Evolutionary conservation across 2,113 vertebrate genomes (phyloP).

Genomic region (Andinoacara biseriatus): DNA sequence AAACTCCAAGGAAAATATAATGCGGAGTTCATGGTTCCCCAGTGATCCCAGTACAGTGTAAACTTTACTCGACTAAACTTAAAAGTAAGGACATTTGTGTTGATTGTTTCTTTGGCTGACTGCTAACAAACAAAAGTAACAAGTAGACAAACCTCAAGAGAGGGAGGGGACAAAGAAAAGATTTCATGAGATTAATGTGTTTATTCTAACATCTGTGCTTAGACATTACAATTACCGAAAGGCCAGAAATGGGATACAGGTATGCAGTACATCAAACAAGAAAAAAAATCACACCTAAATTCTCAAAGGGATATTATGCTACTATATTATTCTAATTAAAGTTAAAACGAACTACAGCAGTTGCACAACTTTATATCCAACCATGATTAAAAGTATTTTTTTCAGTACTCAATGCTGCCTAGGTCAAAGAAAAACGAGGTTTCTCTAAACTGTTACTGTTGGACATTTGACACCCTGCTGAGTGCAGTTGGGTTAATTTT

Average conservation of each 20-base stretch:
- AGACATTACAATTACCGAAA: not conserved
- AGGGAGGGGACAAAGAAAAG: not conserved
- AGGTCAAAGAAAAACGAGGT: not conserved
- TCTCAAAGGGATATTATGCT: not conserved
- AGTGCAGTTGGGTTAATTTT: constrained; percentile 10
- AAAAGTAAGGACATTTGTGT: too few relatives aligned
- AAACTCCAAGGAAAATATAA: accelerated
- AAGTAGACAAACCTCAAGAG: constrained; percentile 11
- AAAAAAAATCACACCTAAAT: not conserved
- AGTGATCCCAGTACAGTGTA: not conserved
- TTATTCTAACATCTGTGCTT: too few relatives aligned
- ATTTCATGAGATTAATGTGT: too few relatives aligned
- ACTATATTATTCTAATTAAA: not conserved
- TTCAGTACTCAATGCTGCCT: not conserved
- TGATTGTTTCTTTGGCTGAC: not conserved
- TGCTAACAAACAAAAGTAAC: constrained; percentile 37
- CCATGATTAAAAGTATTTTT: not conserved
- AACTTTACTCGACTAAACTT: too few relatives aligned
- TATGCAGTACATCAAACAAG: not conserved
- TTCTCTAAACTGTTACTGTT: not conserved
- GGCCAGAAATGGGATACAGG: not conserved
- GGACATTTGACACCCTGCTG: constrained; percentile 42
- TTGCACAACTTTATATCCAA: not conserved
- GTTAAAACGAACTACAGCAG: not conserved
- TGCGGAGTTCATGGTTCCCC: not conserved